Evolutionary conservation across 1,140 invertebrate genomes (phyloP).

Genomic region (Lasaia peninsularis): DNA sequence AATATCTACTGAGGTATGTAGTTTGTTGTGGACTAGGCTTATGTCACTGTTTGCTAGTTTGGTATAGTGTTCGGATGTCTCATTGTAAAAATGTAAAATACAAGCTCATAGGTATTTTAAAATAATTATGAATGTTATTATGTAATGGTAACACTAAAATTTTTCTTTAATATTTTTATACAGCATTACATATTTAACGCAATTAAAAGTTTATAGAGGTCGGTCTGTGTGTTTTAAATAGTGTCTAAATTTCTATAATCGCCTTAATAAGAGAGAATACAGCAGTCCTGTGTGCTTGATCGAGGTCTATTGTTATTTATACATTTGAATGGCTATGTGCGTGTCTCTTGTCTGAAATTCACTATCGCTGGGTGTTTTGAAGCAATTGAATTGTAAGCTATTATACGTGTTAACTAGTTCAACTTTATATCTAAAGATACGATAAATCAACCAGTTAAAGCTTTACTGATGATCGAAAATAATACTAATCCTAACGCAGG

Average conservation of each 20-base stretch:
- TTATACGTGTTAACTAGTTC: too few relatives aligned
- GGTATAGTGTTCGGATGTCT: constrained; percentile 62
- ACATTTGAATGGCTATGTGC: constrained; percentile 21
- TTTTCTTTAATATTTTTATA: constrained; percentile 77
- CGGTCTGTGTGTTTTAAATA: constrained; percentile 73
- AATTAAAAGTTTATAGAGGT: constrained; percentile 77
- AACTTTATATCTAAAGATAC: too few relatives aligned
- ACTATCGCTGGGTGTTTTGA: not conserved
- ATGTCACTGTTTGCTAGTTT: constrained; percentile 68
- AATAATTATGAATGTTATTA: constrained; percentile 69
- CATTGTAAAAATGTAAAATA: constrained; percentile 76
- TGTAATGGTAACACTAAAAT: constrained; percentile 65
- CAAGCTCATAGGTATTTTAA: constrained; percentile 63
- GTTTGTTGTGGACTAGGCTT: constrained; percentile 74
- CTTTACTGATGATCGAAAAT: not conserved
- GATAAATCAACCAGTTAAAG: too few relatives aligned
- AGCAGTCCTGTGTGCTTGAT: constrained; percentile 67
- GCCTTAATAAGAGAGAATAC: constrained; percentile 75
- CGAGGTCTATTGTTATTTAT: constrained; percentile 46
- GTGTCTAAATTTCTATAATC: constrained; percentile 70
- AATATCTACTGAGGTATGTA: constrained; percentile 72
- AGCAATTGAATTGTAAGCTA: too few relatives aligned
- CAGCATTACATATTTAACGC: constrained; percentile 74
- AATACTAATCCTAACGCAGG: not conserved
- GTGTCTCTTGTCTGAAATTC: constrained; percentile 17